Evolutionary conservation across 2,888 invertebrate genomes (phyloP).

Genomic region (Cordilura impudica): DNA sequence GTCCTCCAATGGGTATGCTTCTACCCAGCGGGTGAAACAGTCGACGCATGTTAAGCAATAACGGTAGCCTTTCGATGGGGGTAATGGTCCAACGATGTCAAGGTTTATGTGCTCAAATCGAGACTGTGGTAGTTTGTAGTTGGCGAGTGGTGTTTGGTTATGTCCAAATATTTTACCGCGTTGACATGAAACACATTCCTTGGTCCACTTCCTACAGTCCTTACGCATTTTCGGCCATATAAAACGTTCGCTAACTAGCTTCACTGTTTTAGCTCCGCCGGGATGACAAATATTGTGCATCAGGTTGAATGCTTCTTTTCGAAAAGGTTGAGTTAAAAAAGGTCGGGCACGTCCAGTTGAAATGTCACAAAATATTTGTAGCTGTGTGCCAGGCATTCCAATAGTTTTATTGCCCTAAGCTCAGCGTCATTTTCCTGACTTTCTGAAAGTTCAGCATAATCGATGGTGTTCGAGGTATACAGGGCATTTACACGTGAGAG

Average conservation of each 20-base stretch:
- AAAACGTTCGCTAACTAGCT: neutral
- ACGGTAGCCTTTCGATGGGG: neutral
- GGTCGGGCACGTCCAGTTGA: constrained; percentile 17
- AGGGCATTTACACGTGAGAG: constrained; percentile 56
- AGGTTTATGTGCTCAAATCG: constrained; percentile 74
- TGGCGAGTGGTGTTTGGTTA: constrained; percentile 1
- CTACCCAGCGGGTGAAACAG: constrained; percentile 9
- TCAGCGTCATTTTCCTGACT: neutral
- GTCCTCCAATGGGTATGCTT: constrained; percentile 15
- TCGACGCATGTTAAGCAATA: constrained; percentile 28
- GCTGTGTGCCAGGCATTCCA: neutral
- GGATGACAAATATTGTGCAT: constrained; percentile 38
- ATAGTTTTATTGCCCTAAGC: neutral
- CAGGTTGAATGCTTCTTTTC: constrained; percentile 16
- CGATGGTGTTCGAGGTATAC: constrained; percentile 67
- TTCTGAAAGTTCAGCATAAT: constrained; percentile 68
- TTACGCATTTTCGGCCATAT: no score
- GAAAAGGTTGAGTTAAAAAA: constrained; percentile 31
- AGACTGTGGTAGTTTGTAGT: constrained; percentile 2
- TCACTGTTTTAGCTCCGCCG: constrained; percentile 7
- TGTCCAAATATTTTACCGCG: constrained; percentile 22
- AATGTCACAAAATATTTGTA: neutral
- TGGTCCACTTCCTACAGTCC: no score
- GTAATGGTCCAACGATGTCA: constrained; percentile 71
- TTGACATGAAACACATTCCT: constrained; percentile 21